phyloP scores from a whole-genome alignment of 2,113 vertebrate species.

The Psophia crepitans region DNA sequence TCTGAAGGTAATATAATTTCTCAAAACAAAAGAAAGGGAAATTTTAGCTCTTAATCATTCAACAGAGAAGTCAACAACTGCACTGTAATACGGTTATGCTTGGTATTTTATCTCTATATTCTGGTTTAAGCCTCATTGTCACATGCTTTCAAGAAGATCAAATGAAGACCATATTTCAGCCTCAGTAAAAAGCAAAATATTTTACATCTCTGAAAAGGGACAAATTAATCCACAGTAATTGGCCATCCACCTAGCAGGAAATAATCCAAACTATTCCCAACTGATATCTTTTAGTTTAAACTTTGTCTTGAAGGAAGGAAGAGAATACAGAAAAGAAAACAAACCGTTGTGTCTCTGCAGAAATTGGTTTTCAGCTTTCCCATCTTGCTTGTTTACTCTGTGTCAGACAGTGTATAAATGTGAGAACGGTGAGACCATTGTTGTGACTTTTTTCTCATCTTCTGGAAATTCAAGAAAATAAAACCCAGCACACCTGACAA shows the following conservation, averaged over 20 bases:
- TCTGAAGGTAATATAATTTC: background rate
- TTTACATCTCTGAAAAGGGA: background rate
- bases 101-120: background rate
- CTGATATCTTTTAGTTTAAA: background rate
- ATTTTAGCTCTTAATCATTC: constrained; percentile 1
- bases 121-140: background rate
- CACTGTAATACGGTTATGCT: background rate
- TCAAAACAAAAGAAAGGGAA: background rate
- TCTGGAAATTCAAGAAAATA: background rate
- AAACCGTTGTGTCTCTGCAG: background rate
- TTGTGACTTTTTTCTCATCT: background rate
- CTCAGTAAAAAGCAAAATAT: background rate
- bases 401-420: background rate
- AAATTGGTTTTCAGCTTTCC: background rate
- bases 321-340: background rate
- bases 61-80: background rate
- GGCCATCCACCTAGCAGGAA: background rate
- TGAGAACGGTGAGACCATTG: background rate
- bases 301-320: background rate
- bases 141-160: background rate
- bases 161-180: background rate
- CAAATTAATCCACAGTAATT: background rate
- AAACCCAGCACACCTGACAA: background rate
- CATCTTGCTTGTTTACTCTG: background rate
- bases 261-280: background rate